Evolutionary conservation across 2,888 invertebrate species (phyloP), one percentile per base, ranked within the genome.

Genomic region (Perizoma affinitatum): DNA sequence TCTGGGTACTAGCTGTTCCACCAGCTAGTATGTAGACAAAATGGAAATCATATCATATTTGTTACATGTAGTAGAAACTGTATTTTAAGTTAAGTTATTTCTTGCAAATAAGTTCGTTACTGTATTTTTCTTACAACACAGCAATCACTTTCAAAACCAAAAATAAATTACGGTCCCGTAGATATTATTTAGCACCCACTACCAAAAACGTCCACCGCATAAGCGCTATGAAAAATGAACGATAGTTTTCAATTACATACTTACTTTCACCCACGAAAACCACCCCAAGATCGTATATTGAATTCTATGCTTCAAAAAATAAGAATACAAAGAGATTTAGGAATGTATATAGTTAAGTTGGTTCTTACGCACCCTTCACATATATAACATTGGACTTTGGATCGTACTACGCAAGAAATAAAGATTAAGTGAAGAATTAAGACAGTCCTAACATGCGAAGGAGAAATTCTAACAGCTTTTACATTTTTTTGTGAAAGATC

Each of bases 201-300:
- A 72, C 72, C 70, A 68, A 76, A 74, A 71, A 73, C 66, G 71
- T 73, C 73, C 77, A 73, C 73, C 72, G 70, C 74, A 73, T 74
- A 76, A 77, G 73, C 71, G 75, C 69, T 74, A 74, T 70, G 82
- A 83, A 81, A 82, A 81, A 83, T 82, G 80, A 80, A 76, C 74
- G 75, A 73, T 72, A 76, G 74, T 78, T 75, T 73, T 63, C 60
- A 64, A 58, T 59, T 49, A 63, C 74, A 66, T 67, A 54, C 22
- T 11, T 34, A 51, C 5, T 48, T 36, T 63, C 46, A 46, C 9
- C 33, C 35, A 11, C 5, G 0, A 9, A 49, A 52, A 55, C 38
- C 33, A 7, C 5, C n/a, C 5, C 5, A 0, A 6, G 9, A 11
- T 11, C 22, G 9, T 0, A 63, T 52, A 54, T 10, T 61, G 33